Conservation (phyloP, 2,113 vertebrate species). For the Entomyzon cyanotis region DNA sequence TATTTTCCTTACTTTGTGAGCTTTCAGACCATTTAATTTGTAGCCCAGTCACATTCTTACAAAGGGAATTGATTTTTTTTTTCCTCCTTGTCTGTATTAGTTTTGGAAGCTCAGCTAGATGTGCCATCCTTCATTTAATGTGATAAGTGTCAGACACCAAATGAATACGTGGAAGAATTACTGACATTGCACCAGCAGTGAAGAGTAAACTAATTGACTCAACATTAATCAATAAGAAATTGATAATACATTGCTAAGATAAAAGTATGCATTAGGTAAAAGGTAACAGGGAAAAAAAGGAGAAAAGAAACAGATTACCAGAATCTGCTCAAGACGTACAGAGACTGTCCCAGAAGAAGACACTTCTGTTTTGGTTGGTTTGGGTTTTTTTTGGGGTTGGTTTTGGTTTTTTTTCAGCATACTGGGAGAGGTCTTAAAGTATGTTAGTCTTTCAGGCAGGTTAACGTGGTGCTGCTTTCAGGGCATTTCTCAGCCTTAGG, state of each 20-base stretch:
- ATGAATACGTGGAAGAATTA: neutral
- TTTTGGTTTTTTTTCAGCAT: neutral
- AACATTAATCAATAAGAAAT: neutral
- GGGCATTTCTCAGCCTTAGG: neutral
- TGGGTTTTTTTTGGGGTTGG: neutral
- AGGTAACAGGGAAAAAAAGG: neutral
- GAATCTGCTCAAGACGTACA: neutral
- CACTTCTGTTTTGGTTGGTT: neutral
- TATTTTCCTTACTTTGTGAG: neutral
- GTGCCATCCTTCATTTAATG: neutral
- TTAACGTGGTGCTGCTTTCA: neutral
- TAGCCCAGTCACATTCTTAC: neutral
- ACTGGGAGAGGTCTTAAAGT: neutral
- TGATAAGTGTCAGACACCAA: neutral
- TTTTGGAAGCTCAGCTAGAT: neutral
- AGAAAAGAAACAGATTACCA: neutral
- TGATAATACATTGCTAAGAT: neutral
- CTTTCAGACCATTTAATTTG: neutral
- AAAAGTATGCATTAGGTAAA: neutral
- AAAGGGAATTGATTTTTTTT: neutral
- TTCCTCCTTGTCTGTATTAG: neutral
- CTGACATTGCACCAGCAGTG: neutral
- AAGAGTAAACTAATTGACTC: neutral
- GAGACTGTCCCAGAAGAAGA: neutral
- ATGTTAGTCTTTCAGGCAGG: neutral